Evolutionary conservation across 2,113 vertebrate genomes (phyloP).

Genomic region (Pelecanoides urinatrix): DNA sequence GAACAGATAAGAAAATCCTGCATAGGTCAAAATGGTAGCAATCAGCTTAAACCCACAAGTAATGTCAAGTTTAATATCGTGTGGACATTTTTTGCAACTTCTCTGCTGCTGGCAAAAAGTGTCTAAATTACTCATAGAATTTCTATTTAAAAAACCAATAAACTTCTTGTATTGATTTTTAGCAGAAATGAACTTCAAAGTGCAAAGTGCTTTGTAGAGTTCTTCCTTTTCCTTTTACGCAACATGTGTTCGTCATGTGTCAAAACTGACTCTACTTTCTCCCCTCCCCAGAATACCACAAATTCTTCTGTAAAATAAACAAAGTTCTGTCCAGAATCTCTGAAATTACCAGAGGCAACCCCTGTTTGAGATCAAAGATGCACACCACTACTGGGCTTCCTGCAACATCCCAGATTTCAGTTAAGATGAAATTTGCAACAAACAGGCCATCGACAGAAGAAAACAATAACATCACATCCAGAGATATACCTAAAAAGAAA

Average conservation of each 20-base stretch:
- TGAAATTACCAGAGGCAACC: constrained; percentile 58
- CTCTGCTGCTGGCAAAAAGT: background rate
- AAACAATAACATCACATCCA: constrained; percentile 37
- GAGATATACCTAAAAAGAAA: background rate
- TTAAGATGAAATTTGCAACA: constrained; percentile 55
- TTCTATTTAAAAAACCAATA: background rate
- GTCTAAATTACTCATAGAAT: background rate
- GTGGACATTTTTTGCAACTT: background rate
- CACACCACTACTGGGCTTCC: constrained; percentile 22
- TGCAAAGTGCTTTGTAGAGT: background rate
- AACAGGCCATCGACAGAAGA: background rate
- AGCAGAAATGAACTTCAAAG: constrained; percentile 10
- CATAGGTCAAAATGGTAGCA: background rate
- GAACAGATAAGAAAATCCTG: background rate
- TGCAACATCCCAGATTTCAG: constrained; percentile 42
- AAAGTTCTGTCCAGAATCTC: constrained; percentile 50
- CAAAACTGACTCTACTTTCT: constrained; percentile 56
- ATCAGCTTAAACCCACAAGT: background rate
- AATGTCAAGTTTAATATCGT: background rate
- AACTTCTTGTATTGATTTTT: background rate
- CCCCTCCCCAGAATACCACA: constrained; percentile 66
- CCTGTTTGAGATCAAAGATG: constrained; percentile 63
- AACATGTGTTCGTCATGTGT: background rate
- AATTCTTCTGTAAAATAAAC: constrained; percentile 77
- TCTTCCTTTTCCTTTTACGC: background rate